Evolutionary conservation across 1,140 invertebrate genomes (phyloP), one percentile per base, ranked within the genome.

Genomic region (Drosophila triauraria): DNA sequence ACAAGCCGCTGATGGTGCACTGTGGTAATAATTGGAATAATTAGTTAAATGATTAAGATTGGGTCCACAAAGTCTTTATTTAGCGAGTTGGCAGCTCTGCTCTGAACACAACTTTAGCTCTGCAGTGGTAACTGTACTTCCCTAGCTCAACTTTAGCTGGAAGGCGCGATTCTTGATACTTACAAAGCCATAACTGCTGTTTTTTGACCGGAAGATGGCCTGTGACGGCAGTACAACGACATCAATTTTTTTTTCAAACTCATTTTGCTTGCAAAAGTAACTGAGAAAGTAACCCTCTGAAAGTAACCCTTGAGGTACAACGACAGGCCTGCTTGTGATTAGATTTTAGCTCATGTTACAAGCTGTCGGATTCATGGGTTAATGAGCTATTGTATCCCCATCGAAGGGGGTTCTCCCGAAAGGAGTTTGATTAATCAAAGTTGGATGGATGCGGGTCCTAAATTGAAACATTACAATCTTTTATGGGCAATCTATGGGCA

Each of bases 401-500:
- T 42, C 61, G 42, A 64, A 51, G 56, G 53, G 51, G 53, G 20
- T 43, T 32, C 9, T 20, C 62, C n/a, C 13, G 17, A 57, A 44
- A 35, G 51, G 43, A 35, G 42, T 4, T 68, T 53, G 42, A 70
- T 71, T 78, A 78, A 78, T 78, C 58, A 78, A 78, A 40, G 43
- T 47, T 54, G 40, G 50, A 69, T 54, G 32, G 56, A 77, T 77
- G 74, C 75, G 74, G 70, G 71, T 43, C 20, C 43, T 67, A 77
- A 77, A 77, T 77, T 77, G 63, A 77, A 60, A 69, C 71, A 75
- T 69, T 75, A 59, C 54, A 44, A 62, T 47, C 65, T 61, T 80
- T 81, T 51, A 80, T 80, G 77, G 54, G 57, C 78, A 79, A 62
- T 65, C 67, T 64, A 63, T 67, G 64, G 61, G 64, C 64, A 67